phyloP scores from a whole-genome alignment of 2,797 vertebrate species.

The Sebastes steindachneri region DNA sequence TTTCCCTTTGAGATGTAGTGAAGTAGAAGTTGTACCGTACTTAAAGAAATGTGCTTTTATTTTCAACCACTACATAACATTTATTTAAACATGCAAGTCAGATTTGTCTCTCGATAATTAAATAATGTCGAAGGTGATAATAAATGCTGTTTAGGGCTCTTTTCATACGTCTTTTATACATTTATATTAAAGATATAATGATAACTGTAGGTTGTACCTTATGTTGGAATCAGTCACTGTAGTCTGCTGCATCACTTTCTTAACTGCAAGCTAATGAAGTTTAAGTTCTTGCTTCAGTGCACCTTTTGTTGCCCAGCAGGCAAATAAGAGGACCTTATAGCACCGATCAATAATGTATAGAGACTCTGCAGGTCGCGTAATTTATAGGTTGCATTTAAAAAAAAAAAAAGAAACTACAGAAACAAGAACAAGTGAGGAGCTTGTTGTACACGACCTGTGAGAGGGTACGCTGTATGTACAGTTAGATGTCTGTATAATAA shows the following conservation, averaged over 20 bases:
- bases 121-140: neutral
- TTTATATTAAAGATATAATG: neutral
- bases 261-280: constrained; percentile 40
- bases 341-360: constrained; percentile 44
- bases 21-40: neutral
- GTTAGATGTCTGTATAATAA: neutral
- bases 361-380: constrained; percentile 5
- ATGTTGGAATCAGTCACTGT: neutral
- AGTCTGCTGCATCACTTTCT: neutral
- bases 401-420: neutral
- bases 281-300: constrained; percentile 14
- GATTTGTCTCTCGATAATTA: neutral
- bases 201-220: neutral
- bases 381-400: constrained; percentile 4
- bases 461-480: neutral
- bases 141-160: neutral
- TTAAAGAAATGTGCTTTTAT: neutral
- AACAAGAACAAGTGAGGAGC: neutral
- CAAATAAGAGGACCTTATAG: constrained; percentile 7
- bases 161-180: neutral
- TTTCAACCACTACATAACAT: neutral
- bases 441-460: neutral
- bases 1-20: neutral
- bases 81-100: neutral
- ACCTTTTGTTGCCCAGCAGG: constrained; percentile 11